Conservation (phyloP, 2,888 invertebrate genomes). For the Linnaemya tessellans region DNA sequence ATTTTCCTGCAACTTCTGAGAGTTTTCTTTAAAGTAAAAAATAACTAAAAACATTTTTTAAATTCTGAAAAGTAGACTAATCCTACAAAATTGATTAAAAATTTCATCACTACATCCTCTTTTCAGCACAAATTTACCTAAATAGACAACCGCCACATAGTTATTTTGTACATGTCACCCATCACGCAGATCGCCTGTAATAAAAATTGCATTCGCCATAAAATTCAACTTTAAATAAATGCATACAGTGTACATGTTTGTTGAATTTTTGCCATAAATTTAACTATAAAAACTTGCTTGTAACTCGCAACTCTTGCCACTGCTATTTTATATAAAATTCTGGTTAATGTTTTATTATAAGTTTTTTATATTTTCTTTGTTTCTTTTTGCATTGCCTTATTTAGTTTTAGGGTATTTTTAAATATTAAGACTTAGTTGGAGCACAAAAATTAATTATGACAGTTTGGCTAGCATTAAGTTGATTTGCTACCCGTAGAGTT, state of each 20-base stretch:
- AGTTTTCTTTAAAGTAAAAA: no score
- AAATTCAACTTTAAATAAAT: slow-evolving; percentile 32
- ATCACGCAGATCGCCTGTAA: slow-evolving; percentile 9
- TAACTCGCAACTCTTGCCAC: neutral
- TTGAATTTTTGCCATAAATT: slow-evolving; percentile 53
- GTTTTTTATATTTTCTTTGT: neutral
- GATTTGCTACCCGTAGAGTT: slow-evolving; percentile 47
- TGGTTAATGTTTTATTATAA: slow-evolving; percentile 11
- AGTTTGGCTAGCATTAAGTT: slow-evolving; percentile 66
- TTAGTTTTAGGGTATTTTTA: slow-evolving; percentile 26
- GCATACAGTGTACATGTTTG: slow-evolving; percentile 16
- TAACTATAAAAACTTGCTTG: slow-evolving; percentile 30
- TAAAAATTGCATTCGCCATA: neutral
- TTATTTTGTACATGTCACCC: neutral
- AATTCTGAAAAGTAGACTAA: no score
- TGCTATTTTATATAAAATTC: slow-evolving; percentile 6
- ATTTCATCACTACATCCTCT: neutral
- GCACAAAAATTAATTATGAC: slow-evolving; percentile 73
- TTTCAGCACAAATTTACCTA: neutral
- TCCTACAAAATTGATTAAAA: no score
- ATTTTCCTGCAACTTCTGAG: no score
- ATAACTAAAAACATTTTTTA: no score
- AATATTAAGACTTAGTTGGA: slow-evolving; percentile 35
- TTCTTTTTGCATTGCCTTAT: neutral
- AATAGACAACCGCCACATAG: neutral